A percentile compares a stretch with the other conserved stretches of the same genome.
Evolutionary conservation across 2,113 vertebrate species (phyloP).

Genomic region (Acrocephalus arundinaceus): DNA sequence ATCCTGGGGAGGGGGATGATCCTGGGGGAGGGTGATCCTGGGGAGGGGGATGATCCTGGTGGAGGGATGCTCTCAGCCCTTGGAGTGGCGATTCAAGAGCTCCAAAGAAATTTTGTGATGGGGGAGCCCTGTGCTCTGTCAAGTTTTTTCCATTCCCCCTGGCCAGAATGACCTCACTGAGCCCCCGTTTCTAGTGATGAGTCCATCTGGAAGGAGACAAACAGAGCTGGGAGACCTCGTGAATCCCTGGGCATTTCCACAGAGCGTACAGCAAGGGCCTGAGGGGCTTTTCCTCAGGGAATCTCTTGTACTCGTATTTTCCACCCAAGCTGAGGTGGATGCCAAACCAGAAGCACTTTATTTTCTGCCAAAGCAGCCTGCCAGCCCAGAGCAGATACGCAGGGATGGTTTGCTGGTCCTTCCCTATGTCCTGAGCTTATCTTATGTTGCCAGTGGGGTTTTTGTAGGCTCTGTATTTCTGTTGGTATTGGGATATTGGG

Average conservation of each 20-base stretch:
- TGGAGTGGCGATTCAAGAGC: rapidly evolving
- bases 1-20: neutral
- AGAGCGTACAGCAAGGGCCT: rapidly evolving
- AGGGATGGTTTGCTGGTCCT: neutral
- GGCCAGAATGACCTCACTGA: neutral
- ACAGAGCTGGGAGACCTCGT: rapidly evolving
- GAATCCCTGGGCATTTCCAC: neutral
- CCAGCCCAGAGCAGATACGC: rapidly evolving
- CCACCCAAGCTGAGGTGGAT: neutral
- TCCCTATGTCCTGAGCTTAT: neutral
- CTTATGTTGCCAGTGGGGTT: neutral
- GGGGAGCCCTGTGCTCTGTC: rapidly evolving
- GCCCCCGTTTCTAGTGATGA: rapidly evolving
- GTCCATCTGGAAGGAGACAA: neutral
- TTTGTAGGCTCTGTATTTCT: neutral
- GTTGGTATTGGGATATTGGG: neutral
- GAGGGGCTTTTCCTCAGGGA: neutral
- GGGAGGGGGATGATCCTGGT: neutral
- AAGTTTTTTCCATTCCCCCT: neutral
- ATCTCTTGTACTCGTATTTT: neutral
- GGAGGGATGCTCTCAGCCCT: neutral
- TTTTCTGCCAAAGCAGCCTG: neutral
- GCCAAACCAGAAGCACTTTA: neutral
- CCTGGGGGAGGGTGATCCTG: neutral
- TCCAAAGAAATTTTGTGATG: rapidly evolving